A percentile compares a stretch with the other conserved stretches of the same genome.
phyloP scores from a whole-genome alignment of 2,797 vertebrate genomes.

The Fistularia tabacaria region DNA sequence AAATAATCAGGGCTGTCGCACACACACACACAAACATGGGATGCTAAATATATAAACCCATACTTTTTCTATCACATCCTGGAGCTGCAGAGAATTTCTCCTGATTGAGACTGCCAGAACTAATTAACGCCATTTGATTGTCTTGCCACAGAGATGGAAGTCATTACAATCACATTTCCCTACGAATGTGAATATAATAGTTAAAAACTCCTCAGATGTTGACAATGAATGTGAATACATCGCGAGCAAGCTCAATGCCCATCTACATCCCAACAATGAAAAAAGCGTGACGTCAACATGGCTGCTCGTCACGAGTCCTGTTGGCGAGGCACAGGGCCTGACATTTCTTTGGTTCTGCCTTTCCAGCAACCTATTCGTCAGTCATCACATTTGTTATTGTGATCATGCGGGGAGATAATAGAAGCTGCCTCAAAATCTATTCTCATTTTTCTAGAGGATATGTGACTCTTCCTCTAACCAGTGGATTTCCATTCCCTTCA shows the following conservation, averaged over 20 bases:
- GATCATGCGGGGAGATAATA: conserved; percentile 5
- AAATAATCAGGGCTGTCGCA: conserved; percentile 29
- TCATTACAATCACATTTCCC: conserved; percentile 51
- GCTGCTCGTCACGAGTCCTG: neutral
- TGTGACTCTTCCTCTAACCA: conserved; percentile 1
- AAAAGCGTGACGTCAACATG: neutral
- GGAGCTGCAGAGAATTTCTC: conserved; percentile 44
- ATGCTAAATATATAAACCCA: neutral
- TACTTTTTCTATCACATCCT: conserved; percentile 26
- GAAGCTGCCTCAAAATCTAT: conserved; percentile 9
- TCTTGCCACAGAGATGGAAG: conserved; percentile 57
- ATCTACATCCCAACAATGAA: conserved; percentile 12
- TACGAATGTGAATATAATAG: conserved; percentile 24
- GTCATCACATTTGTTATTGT: conserved; percentile 12
- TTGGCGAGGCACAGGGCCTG: neutral
- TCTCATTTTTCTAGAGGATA: conserved; percentile 20
- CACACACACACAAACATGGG: conserved; percentile 2
- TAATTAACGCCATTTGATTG: conserved; percentile 66
- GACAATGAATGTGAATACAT: conserved; percentile 2
- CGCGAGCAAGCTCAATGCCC: conserved; percentile 19
- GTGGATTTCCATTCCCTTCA: conserved; percentile 23
- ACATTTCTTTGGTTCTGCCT: conserved; percentile 1
- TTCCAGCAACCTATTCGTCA: neutral
- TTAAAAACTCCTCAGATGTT: conserved; percentile 43
- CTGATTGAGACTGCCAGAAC: conserved; percentile 59